Base-by-base conservation (phyloP, 2,888 invertebrate genomes). In the Zootermopsis nevadensis region DNA sequence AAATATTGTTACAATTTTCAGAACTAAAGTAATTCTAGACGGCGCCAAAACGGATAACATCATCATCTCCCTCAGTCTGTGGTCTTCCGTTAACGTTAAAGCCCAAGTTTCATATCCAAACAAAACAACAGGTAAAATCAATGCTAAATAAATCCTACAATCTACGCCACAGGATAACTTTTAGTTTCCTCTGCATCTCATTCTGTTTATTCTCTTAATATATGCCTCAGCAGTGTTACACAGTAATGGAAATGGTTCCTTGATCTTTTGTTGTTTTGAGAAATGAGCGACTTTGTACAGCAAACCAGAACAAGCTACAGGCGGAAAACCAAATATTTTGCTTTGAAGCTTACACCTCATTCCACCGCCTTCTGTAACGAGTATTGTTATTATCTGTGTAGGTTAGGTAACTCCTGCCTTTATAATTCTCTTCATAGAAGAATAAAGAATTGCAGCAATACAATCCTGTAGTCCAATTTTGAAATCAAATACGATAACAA, bases 191-290 rank as follows among this genome's bases (percentile, higher is more conserved):
- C 19, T 48, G 19, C 19, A 1, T 48, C 3, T n/a, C n/a, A n/a
- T 19, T 48, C 48, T 15, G 19, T 48, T 19, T 15, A 15, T 48
- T 48, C 48, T 19, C 48, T 48, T 48, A 19, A 48, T 48, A 15
- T 1, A 48, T 1, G 48, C 38, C 1, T 19, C 48, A 48, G 48
- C 48, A 15, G 48, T 48, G 48, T 48, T 48, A 19, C 3, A 19
- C 12, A 30, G 27, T 66, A 66, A 66, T 66, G 30, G 66, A 30
- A 66, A 66, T 66, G n/a, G 27, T 10, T 10, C 27, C 66, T 12
- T 30, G 66, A 66, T 27, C 66, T 66, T 66, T 66, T 66, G 66
- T 66, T 66, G 27, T 66, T 66, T 27, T 30, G 66, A n/a, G 66
- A 0, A 66, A 4, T 30, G 27, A 66, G 48, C 19, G 10, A 2